Percentiles rank a stretch among this genome's conserved stretches.
Evolutionary conservation across 2,888 invertebrate species (phyloP).

Genomic region (Glaucopsyche alexis): DNA sequence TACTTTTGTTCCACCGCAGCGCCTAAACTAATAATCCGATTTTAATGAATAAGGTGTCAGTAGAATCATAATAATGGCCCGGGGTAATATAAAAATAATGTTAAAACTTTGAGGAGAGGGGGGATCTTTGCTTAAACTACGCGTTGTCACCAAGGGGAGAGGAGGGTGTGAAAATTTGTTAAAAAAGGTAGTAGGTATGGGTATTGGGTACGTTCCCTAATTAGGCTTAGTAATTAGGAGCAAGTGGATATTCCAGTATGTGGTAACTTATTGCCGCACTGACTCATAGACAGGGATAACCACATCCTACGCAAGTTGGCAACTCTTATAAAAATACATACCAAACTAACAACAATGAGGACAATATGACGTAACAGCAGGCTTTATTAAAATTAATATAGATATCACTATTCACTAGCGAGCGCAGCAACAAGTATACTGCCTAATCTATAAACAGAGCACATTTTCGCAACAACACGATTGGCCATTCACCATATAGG

Average conservation of each 20-base stretch:
- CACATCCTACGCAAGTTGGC: slow-evolving; percentile 2
- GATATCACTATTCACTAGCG: too few species aligned
- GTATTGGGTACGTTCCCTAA: neutral
- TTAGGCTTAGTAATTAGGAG: neutral
- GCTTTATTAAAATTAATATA: neutral
- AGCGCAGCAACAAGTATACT: too few species aligned
- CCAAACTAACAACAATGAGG: neutral
- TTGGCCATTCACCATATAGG: neutral
- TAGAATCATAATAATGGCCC: too few species aligned
- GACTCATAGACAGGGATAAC: neutral
- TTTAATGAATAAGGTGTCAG: too few species aligned
- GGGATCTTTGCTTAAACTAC: too few species aligned
- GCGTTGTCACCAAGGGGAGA: too few species aligned
- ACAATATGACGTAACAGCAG: neutral
- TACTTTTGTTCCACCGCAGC: too few species aligned
- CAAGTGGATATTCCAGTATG: neutral
- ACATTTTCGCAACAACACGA: neutral
- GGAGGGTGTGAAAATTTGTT: too few species aligned
- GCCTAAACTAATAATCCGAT: too few species aligned
- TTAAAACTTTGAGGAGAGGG: too few species aligned
- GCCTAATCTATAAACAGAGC: neutral
- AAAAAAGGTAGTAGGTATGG: too few species aligned
- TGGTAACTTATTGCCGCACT: slow-evolving; percentile 4
- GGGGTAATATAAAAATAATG: too few species aligned
- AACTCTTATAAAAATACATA: slow-evolving; percentile 5